Conservation (phyloP, 37 sponge, comb jelly and placozoan genomes). For the Halichondria panicea region DNA sequence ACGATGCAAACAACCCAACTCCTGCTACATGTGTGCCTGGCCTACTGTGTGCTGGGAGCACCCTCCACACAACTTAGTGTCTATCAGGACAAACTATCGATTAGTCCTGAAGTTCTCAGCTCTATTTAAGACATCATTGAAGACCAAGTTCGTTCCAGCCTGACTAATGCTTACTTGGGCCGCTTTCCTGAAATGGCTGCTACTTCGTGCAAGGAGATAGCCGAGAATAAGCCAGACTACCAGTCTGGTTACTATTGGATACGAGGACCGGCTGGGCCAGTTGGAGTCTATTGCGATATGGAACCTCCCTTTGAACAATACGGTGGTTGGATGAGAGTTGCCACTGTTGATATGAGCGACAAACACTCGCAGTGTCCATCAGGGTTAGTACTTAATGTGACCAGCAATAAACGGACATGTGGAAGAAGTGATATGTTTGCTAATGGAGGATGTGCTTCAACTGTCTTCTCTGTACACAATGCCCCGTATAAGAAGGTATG, state of each 20-base stretch:
- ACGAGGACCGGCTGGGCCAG: background rate
- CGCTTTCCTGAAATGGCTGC: background rate
- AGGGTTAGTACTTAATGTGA: background rate
- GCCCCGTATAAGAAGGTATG: too few relatives aligned
- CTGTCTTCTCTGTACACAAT: too few relatives aligned
- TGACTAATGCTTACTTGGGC: background rate
- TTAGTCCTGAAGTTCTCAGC: background rate
- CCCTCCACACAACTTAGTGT: background rate
- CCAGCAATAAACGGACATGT: background rate
- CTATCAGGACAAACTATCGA: too few relatives aligned
- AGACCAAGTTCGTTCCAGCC: background rate
- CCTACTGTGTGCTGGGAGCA: too few relatives aligned
- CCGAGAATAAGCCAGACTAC: background rate
- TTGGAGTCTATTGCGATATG: conserved; percentile 10
- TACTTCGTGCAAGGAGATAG: background rate
- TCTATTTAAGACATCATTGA: background rate
- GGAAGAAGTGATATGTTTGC: too few relatives aligned
- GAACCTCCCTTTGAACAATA: too few relatives aligned
- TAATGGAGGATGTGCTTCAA: too few relatives aligned
- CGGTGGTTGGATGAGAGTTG: conserved; percentile 11
- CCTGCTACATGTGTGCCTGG: too few relatives aligned
- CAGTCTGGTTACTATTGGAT: conserved; percentile 11
- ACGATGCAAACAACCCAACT: too few relatives aligned
- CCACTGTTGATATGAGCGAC: conserved; percentile 1
- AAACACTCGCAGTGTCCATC: background rate